Base-by-base conservation (phyloP, 2,888 invertebrate genomes). In the Dynastes grantii region DNA sequence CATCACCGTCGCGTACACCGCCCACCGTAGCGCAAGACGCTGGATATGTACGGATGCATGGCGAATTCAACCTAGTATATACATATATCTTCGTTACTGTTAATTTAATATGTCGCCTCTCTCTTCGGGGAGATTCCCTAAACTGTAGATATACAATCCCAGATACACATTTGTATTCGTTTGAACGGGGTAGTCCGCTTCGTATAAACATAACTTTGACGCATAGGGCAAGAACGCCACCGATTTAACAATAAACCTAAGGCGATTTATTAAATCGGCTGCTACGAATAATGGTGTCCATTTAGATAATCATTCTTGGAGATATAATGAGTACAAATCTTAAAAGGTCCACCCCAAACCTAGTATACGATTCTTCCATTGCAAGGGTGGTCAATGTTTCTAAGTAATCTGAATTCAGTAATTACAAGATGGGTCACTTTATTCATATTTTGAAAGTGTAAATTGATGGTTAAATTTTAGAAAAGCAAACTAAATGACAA, bases 81-180 rank as follows among this genome's bases (percentile, higher is more conserved):
- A 64, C 64, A 78, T 78, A 78, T 73, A 73, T 78, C 78, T 78
- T 78, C 71, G 73, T 70, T 78, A 71, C 71, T 63, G 61, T 70
- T 78, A 78, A 78, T 78, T 78, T 78, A 78, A 78, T 71, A 73
- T 73, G 61, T 51, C 51, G 64, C 45, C 27, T 75, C 61, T 75
- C 61, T 49, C 45, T 49, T 67, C 67, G 67, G 32, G 32, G 67
- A 67, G 22, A 49, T 67, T 63, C 27, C 9, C 40, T 51, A 40
- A 68, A 51, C n/a, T 9, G 68, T 68, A 68, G 29, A 68, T 51
- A 49, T 49, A 68, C 49, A 49, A 67, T 37, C 9, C 40, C 22
- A 6, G 8, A 16, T 45, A 45, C 16, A 22, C 61, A 75, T 75
- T 75, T 75, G 73, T 75, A 75, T 75, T 75, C 73, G 58, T 75